These are phyloP conservation scores for Drosophila parvula DNA, from an alignment of 1,140 invertebrate genomes.

Conservation along the genomic window DNA sequence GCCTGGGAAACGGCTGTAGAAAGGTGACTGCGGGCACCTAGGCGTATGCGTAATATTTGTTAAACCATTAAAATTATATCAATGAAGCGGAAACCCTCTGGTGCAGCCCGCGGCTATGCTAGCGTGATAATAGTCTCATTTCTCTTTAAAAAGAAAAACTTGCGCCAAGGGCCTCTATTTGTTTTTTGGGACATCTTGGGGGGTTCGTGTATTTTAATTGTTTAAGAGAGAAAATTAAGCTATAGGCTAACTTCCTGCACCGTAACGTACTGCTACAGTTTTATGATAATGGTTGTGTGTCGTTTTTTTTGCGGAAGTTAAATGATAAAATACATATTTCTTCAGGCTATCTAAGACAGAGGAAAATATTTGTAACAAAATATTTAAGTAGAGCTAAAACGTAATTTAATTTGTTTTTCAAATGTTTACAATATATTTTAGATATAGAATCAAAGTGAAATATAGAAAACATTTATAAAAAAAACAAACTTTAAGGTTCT, in stretches of 20 bases:
- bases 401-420: too few species aligned
- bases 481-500: too few species aligned
- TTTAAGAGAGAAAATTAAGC: not conserved
- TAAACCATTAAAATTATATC: conserved; percentile 39
- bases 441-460: too few species aligned
- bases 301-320: conserved; percentile 9
- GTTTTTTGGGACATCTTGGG: conserved; percentile 4
- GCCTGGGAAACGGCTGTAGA: conserved; percentile 32
- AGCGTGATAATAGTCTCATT: conserved; percentile 20
- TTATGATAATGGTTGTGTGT: conserved; percentile 1
- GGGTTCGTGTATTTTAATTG: conserved; percentile 21
- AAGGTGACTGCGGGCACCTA: conserved; percentile 29
- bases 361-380: not conserved
- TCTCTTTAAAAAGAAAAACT: not conserved
- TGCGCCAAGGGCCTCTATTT: conserved; percentile 6
- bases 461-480: too few species aligned
- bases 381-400: not conserved
- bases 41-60: conserved; percentile 44
- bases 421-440: not conserved
- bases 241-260: conserved; percentile 8
- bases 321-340: conserved; percentile 2
- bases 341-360: not conserved
- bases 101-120: not conserved
- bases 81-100: conserved; percentile 35
- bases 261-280: not conserved